Evolutionary conservation across 2,888 invertebrate genomes (phyloP).

Genomic region (Eurytoma adleriae): DNA sequence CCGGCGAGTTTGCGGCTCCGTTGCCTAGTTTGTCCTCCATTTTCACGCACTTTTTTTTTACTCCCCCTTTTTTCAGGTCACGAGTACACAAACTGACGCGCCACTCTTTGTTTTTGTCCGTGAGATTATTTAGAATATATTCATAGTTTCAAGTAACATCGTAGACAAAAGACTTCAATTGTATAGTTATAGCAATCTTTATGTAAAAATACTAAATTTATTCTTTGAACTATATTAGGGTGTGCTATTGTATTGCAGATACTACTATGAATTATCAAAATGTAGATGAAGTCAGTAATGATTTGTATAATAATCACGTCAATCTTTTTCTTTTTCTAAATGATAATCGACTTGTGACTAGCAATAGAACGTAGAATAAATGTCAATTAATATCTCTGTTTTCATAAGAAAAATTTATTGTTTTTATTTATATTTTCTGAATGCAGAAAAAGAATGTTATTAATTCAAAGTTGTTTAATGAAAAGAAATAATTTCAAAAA

Average conservation of each 20-base stretch:
- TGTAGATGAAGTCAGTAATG: background rate
- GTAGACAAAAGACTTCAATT: too few species aligned
- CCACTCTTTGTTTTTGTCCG: background rate
- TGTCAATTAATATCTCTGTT: too few species aligned
- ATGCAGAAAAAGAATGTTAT: too few species aligned
- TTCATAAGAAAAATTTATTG: too few species aligned
- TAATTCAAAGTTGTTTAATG: background rate
- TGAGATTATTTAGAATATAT: background rate
- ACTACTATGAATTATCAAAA: background rate
- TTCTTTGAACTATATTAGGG: background rate
- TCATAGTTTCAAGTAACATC: too few species aligned
- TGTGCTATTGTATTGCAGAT: background rate
- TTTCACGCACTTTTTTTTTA: background rate
- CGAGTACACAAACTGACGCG: background rate
- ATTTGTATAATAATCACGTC: background rate
- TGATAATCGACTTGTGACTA: too few species aligned
- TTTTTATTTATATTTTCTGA: too few species aligned
- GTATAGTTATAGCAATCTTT: background rate
- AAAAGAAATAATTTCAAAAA: background rate
- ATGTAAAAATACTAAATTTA: conserved; percentile 10
- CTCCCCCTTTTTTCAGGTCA: background rate
- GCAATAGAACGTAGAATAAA: too few species aligned
- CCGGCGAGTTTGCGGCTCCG: conserved; percentile 8
- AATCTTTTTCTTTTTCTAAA: too few species aligned
- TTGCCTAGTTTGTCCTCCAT: conserved; percentile 2